A percentile compares a stretch with the other conserved stretches of the same genome.
Evolutionary conservation across 2,888 invertebrate species (phyloP).

Genomic region (Physocephala rufipes): DNA sequence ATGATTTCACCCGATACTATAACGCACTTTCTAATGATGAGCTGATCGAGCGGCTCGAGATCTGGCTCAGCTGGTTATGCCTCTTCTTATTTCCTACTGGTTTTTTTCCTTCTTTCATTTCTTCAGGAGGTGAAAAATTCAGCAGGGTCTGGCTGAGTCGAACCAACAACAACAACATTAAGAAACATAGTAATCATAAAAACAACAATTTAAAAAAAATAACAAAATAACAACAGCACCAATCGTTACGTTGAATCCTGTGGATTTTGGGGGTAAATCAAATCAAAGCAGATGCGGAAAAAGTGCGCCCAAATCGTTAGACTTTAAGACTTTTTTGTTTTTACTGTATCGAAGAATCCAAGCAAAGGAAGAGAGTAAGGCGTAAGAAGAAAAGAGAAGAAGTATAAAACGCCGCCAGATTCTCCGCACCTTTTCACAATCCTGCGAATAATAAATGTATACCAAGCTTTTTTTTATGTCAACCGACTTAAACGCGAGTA

Average conservation of each 20-base stretch:
- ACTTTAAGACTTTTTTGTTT: conserved; percentile 13
- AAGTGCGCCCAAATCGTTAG: conserved; percentile 32
- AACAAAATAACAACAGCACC: conserved; percentile 8
- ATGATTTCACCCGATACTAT: too few relatives aligned
- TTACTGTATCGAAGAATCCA: conserved; percentile 20
- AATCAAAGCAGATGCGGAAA: conserved; percentile 32
- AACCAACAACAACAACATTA: too few relatives aligned
- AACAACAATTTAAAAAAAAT: too few relatives aligned
- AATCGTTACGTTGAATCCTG: neutral
- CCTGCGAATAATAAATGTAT: neutral
- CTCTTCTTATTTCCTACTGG: conserved; percentile 5
- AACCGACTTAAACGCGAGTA: too few relatives aligned
- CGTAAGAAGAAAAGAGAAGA: neutral
- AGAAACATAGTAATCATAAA: too few relatives aligned
- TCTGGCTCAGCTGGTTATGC: conserved; percentile 22
- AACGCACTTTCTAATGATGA: too few relatives aligned
- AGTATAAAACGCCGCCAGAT: too few relatives aligned
- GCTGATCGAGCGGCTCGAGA: too few relatives aligned
- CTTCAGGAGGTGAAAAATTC: conserved; percentile 25
- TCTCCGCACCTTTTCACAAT: too few relatives aligned
- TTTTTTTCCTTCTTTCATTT: conserved; percentile 5
- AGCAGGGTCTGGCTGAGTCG: conserved; percentile 11
- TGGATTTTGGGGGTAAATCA: conserved; percentile 30
- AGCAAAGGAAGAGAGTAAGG: neutral
- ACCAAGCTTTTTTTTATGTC: neutral